These are phyloP conservation scores for Eupsilia transversa DNA, from an alignment of 2,888 invertebrate genomes.

Conservation along the genomic window DNA sequence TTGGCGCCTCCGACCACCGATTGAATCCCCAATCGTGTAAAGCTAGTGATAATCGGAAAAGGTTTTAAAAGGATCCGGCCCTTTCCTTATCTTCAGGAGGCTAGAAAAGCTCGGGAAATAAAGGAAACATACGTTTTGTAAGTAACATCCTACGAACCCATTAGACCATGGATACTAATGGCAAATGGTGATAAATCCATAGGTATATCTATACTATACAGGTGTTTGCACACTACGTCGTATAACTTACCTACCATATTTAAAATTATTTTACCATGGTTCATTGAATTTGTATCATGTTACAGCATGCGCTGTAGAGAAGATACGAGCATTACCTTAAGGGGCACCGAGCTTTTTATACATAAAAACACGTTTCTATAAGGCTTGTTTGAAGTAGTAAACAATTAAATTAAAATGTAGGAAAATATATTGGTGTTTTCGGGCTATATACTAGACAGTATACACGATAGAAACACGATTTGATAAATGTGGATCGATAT, in stretches of 20 bases:
- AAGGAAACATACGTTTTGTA: constrained; percentile 58
- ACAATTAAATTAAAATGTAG: no score
- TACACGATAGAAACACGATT: no score
- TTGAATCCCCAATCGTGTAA: constrained; percentile 52
- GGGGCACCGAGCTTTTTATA: no score
- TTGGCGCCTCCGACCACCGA: constrained; percentile 14
- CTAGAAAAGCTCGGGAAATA: constrained; percentile 46
- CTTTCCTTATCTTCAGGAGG: constrained; percentile 51
- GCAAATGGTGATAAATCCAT: constrained; percentile 53
- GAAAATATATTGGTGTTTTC: no score
- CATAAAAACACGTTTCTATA: no score
- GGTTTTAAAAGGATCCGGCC: constrained; percentile 54
- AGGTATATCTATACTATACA: not conserved
- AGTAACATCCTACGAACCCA: constrained; percentile 51
- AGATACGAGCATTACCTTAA: not conserved
- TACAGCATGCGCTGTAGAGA: not conserved
- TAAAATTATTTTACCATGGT: not conserved
- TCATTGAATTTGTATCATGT: not conserved
- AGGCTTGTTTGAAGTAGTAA: no score
- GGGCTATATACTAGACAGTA: no score
- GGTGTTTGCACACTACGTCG: not conserved
- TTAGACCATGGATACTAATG: constrained; percentile 44
- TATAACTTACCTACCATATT: not conserved
- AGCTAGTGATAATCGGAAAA: constrained; percentile 59
- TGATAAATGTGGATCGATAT: no score